A percentile compares a stretch with the other conserved stretches of the same genome.
These are phyloP conservation scores for Dissostichus mawsoni DNA, from an alignment of 2,113 vertebrate species.

Conservation along the genomic window DNA sequence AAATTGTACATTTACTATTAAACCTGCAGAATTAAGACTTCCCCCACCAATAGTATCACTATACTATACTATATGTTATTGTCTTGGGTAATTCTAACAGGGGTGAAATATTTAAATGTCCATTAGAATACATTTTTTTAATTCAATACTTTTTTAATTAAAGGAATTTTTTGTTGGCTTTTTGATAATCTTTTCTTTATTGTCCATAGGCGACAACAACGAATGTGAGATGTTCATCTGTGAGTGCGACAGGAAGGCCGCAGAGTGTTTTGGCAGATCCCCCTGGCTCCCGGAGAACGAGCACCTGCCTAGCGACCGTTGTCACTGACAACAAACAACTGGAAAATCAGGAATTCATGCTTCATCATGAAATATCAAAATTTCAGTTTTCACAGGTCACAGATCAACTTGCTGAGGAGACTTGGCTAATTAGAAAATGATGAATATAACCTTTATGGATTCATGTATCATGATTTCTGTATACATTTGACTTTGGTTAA, in stretches of 20 bases:
- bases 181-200: neutral
- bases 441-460: neutral
- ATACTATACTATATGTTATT: too few species aligned
- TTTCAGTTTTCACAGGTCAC: neutral
- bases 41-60: too few species aligned
- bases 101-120: too few species aligned
- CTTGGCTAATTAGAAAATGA: neutral
- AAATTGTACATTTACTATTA: too few species aligned
- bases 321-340: conserved; percentile 56
- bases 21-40: too few species aligned
- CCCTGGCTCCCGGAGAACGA: conserved; percentile 74
- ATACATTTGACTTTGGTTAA: neutral
- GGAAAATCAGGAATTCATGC: neutral
- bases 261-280: conserved; percentile 85
- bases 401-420: neutral
- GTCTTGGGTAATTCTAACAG: too few species aligned
- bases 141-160: too few species aligned
- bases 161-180: neutral
- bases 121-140: neutral
- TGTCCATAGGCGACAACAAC: conserved; percentile 78
- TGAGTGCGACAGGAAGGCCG: conserved; percentile 88
- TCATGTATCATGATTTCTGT: neutral
- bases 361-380: neutral
- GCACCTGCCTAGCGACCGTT: conserved; percentile 69
- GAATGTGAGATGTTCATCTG: conserved; percentile 88